These are phyloP conservation scores for Acyrthosiphon pisum DNA, from an alignment of 1,140 invertebrate genomes.

Conservation along the genomic window DNA sequence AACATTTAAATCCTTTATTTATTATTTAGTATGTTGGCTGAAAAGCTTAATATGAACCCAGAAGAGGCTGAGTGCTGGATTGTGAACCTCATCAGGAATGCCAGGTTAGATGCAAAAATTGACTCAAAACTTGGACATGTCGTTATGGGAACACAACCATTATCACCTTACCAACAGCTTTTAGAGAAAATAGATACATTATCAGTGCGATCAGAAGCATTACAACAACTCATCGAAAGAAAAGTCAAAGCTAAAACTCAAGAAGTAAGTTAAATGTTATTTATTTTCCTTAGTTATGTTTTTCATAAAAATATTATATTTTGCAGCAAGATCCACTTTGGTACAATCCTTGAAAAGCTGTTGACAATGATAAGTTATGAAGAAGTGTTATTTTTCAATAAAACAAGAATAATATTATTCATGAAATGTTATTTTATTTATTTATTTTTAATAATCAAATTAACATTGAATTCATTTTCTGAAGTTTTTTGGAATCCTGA, in stretches of 20 bases:
- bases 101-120: slow-evolving; percentile 97
- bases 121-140: slow-evolving; percentile 98
- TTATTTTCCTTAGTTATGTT: not conserved
- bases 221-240: slow-evolving; percentile 80
- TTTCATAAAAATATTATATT: not conserved
- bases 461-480: not conserved
- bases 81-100: slow-evolving; percentile 97
- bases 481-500: not conserved
- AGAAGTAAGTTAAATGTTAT: slow-evolving; percentile 51
- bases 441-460: slow-evolving; percentile 43
- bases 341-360: slow-evolving; percentile 43
- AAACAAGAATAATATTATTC: slow-evolving; percentile 23
- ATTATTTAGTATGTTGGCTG: slow-evolving; percentile 87
- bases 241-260: slow-evolving; percentile 75
- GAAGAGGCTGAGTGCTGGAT: slow-evolving; percentile 99
- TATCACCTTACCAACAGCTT: slow-evolving; percentile 97
- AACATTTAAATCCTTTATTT: slow-evolving; percentile 56
- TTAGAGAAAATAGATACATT: slow-evolving; percentile 98
- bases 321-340: slow-evolving; percentile 56
- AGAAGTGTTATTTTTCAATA: slow-evolving; percentile 4
- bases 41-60: slow-evolving; percentile 97
- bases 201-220: slow-evolving; percentile 85
- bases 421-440: slow-evolving; percentile 36
- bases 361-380: not conserved
- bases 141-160: slow-evolving; percentile 97